A percentile compares a stretch with the other conserved stretches of the same genome.
These are phyloP conservation scores for Alitta virens DNA, from an alignment of 2,888 invertebrate species.

Conservation along the genomic window DNA sequence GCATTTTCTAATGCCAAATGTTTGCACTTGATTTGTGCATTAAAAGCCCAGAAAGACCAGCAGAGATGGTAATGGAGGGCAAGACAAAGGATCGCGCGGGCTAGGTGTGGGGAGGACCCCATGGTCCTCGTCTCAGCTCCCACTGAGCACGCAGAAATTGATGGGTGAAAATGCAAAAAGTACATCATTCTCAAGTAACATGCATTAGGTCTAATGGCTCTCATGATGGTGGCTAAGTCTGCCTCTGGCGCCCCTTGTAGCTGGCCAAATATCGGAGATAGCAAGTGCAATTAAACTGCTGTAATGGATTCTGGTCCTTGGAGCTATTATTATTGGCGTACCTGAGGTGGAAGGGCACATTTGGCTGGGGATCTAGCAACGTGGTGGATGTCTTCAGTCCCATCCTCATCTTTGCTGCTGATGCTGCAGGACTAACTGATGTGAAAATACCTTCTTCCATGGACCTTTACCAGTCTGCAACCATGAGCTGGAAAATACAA, in stretches of 20 bases:
- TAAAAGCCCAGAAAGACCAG: too few species aligned
- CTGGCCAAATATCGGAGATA: constrained; percentile 13
- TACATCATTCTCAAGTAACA: constrained; percentile 17
- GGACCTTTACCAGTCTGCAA: too few species aligned
- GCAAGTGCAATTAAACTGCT: constrained; percentile 18
- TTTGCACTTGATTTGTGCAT: background rate
- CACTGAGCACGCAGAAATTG: constrained; percentile 6
- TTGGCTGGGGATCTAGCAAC: too few species aligned
- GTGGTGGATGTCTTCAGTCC: too few species aligned
- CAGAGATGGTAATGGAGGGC: too few species aligned
- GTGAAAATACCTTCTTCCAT: too few species aligned
- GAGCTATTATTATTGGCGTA: constrained; percentile 8
- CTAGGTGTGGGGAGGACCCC: too few species aligned
- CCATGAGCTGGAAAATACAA: too few species aligned
- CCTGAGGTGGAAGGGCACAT: background rate
- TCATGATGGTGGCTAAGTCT: constrained; percentile 2
- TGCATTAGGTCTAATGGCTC: constrained; percentile 16
- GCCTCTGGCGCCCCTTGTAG: background rate
- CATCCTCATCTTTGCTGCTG: too few species aligned
- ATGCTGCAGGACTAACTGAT: too few species aligned
- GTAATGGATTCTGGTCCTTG: constrained; percentile 13
- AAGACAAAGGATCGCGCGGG: too few species aligned
- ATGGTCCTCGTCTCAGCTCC: too few species aligned
- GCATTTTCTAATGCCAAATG: background rate
- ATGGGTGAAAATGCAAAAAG: constrained; percentile 16